Evolutionary conservation across 2,888 invertebrate species (phyloP), one percentile per base, ranked within the genome.

Genomic region (Anodontia alba): DNA sequence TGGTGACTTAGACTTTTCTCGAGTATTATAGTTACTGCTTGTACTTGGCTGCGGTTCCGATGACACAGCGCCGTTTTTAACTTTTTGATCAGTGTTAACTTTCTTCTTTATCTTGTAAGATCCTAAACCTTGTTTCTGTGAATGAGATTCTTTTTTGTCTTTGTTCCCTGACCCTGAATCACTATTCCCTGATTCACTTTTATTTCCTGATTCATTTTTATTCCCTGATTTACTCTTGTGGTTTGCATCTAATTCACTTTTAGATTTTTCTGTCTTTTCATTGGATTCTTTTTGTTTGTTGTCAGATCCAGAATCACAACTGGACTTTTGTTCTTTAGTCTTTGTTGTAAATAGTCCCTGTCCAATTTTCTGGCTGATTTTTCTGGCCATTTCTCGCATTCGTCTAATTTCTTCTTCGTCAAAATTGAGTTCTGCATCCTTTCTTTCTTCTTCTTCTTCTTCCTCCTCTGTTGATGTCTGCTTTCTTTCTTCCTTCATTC

Each of bases 281-380:
- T 38, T 38, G 12, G 38, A 38, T 20, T 76, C 54, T 54, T 73
- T 36, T 17, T 49, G 26, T 33, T 70, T 33, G 17, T 57, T 62
- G n/a, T 62, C 62, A 33, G 62, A 62, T 62, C 62, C 62, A 33
- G 62, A 62, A 62, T 62, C 62, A 31, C 33, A 31, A 33, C 62
- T 62, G 31, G 62, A 31, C 17, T 62, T 62, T 23, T 62, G 62
- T 8, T 62, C 62, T 20, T 62, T 62, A 33, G 20, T 33, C 20
- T 62, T 62, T 2, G 31, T 29, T 26, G 62, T 10, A 33, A 62
- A 29, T 33, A 62, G 62, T 62, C 83, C 88, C 51, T 84, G 73
- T 70, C 87, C 92, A 81, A 95, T 91, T 89, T 94, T 90, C 86
- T 92, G 86, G 89, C 94, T 95, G 36, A 95, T 83, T 62, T 87